Evolutionary conservation across 2,113 vertebrate species (phyloP).

Genomic region (Ceyx melanurus): DNA sequence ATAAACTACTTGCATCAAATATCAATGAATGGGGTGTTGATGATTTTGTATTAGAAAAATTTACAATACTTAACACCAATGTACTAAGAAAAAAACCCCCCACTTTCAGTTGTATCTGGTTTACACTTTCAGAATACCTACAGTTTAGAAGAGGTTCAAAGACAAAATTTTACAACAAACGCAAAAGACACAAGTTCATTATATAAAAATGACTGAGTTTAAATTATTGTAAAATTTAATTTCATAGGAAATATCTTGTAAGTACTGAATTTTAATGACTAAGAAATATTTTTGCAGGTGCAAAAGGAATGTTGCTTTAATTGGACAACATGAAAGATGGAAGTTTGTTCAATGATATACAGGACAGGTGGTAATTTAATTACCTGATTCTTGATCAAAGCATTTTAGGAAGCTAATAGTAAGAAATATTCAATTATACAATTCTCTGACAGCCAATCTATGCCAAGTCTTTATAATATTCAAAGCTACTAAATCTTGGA

Average conservation of each 20-base stretch:
- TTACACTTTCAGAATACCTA: constrained; percentile 5
- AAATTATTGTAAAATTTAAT: neutral
- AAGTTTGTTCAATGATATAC: neutral
- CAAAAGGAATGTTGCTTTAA: constrained; percentile 13
- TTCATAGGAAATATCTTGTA: neutral
- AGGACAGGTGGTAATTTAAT: neutral
- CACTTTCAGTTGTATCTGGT: neutral
- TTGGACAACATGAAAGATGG: neutral
- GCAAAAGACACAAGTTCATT: neutral
- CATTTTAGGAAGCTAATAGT: constrained; percentile 5
- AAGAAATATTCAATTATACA: neutral
- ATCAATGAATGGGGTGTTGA: neutral
- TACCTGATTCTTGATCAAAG: constrained; percentile 38
- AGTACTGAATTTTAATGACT: neutral
- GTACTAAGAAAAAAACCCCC: constrained; percentile 8
- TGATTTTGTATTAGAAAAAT: neutral
- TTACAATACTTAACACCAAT: neutral
- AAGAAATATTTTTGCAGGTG: constrained; percentile 55
- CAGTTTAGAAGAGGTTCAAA: constrained; percentile 8
- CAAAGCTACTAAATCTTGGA: neutral
- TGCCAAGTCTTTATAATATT: neutral
- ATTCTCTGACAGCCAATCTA: neutral
- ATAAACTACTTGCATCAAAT: neutral
- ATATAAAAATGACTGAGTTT: neutral
- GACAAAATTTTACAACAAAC: neutral